These are phyloP conservation scores for Cecropterus lyciades DNA, from an alignment of 1,140 invertebrate genomes.

Conservation along the genomic window DNA sequence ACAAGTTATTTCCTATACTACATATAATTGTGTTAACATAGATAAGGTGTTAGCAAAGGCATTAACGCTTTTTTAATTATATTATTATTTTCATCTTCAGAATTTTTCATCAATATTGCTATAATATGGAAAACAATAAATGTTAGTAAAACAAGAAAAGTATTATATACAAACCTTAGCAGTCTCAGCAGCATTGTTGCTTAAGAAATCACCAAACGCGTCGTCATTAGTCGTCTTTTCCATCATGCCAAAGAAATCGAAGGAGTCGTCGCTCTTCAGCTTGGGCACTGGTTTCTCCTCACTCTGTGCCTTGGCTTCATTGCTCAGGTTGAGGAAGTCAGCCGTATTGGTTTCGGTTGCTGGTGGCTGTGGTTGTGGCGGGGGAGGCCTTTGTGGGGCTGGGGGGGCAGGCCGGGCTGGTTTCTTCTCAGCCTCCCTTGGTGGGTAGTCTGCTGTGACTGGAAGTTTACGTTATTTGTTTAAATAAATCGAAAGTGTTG, in stretches of 20 bases:
- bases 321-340: constrained; percentile 65
- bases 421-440: constrained; percentile 53
- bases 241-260: constrained; percentile 81
- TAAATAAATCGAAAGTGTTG: too few species aligned
- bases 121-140: too few species aligned
- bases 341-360: constrained; percentile 41
- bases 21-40: too few species aligned
- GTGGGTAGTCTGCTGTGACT: constrained; percentile 67
- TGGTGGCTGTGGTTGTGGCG: constrained; percentile 20
- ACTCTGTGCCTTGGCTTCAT: constrained; percentile 2
- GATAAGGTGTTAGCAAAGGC: too few species aligned
- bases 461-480: constrained; percentile 11
- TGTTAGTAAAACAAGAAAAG: too few species aligned
- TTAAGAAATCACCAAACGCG: constrained; percentile 77
- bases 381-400: constrained; percentile 35
- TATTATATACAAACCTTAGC: constrained; percentile 47
- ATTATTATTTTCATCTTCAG: too few species aligned
- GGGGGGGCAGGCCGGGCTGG: constrained; percentile 55
- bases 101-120: too few species aligned
- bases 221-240: constrained; percentile 69
- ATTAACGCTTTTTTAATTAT: too few species aligned
- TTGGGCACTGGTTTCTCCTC: constrained; percentile 39
- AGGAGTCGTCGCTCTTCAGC: constrained; percentile 71
- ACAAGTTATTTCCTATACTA: too few species aligned
- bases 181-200: constrained; percentile 54